Base-by-base conservation (phyloP, 2,797 vertebrate genomes). In the Lepilemur ruficaudatus region DNA sequence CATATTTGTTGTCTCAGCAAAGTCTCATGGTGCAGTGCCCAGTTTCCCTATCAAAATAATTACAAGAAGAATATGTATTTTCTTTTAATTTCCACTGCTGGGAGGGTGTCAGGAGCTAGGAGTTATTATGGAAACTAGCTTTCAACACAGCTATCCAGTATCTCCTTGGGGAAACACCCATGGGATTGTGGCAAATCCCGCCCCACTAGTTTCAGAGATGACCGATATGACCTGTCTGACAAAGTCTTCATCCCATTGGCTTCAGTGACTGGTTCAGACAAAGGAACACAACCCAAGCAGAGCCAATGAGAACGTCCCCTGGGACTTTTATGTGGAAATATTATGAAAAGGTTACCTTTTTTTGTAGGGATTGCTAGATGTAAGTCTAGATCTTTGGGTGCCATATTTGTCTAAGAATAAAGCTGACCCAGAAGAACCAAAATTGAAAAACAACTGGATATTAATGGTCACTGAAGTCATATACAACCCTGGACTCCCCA, bases 31-130 rank as follows among this genome's bases (percentile, higher is more conserved):
- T 84, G 72, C 7, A 25, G 30, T 84, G 91, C 55, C 91, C 70
- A 93, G 65, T 92, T 97, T 97, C 69, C 46, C 81, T 91, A 90
- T 61, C 88, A 97, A 95, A 97, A 96, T 93, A 69, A 92, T 96
- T 86, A 91, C 57, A 43, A 89, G 89, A 95, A 94, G 52, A 83
- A 50, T 93, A 85, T 91, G 93, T 91, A 92, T 76, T 67, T 32
- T 89, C 9, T 61, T 89, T 97, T 92, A 87, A 91, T 96, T 93
- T 96, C 63, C 52, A 95, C 25, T 84, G 5, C 25, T 57, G 25
- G 48, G 79, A n/a, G 22, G 11, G 43, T 86, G 30, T 92, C 43
- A 78, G 43, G 80, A 81, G 23, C 48, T 82, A 5, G 48, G 43
- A 67, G 43, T 55, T 83, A 86, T 15, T 93, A 82, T n/a, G 63